Conservation (phyloP, 2,888 invertebrate species). For the Drosophila pullipes region DNA sequence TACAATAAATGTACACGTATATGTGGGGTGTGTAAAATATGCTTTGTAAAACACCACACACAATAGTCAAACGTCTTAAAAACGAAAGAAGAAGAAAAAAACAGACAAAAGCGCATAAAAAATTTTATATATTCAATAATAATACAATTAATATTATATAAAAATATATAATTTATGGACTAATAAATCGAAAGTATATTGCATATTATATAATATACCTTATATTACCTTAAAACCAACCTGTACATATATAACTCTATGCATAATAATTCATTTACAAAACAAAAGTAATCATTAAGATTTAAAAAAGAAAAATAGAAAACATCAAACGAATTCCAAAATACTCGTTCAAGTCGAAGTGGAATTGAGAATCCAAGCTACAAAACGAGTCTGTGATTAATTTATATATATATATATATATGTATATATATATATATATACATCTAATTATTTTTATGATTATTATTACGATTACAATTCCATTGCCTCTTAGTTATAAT, state of each 20-base stretch:
- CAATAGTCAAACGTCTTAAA: constrained; percentile 18
- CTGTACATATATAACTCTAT: constrained; percentile 50
- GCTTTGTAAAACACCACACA: constrained; percentile 15
- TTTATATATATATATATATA: constrained; percentile 51
- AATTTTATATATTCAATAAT: constrained; percentile 34
- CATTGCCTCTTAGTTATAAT: constrained; percentile 47
- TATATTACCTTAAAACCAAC: constrained; percentile 24
- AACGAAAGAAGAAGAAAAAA: not conserved
- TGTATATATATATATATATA: constrained; percentile 48
- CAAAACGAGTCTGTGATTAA: constrained; percentile 73
- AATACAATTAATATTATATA: constrained; percentile 34
- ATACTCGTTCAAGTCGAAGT: constrained; percentile 26
- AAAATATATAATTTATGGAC: constrained; percentile 49
- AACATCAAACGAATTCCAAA: constrained; percentile 16
- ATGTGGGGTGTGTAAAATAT: constrained; percentile 16
- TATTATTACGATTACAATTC: constrained; percentile 38
- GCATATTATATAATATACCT: constrained; percentile 45
- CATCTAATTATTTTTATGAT: constrained; percentile 30
- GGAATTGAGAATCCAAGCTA: constrained; percentile 38
- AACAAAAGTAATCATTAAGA: constrained; percentile 14
- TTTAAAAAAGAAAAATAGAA: constrained; percentile 5
- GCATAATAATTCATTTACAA: constrained; percentile 25
- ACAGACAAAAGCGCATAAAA: constrained; percentile 16
- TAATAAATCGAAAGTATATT: constrained; percentile 65
- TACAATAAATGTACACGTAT: constrained; percentile 3